These are phyloP conservation scores for Hyppa rectilinea DNA, from an alignment of 2,888 invertebrate species.

Conservation along the genomic window DNA sequence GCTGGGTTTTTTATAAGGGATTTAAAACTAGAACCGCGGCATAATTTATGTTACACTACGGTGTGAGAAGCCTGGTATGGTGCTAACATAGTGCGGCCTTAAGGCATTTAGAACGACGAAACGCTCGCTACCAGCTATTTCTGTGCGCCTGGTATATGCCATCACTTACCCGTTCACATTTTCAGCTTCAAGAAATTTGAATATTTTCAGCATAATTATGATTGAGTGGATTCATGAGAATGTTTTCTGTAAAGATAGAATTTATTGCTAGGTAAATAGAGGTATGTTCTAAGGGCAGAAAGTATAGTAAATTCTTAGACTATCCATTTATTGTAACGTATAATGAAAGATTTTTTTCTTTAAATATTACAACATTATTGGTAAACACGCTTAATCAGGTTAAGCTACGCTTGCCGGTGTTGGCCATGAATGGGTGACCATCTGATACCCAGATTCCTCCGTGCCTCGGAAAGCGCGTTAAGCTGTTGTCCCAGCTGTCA, in stretches of 20 bases:
- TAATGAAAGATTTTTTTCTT: background rate
- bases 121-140: constrained; percentile 56
- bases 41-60: constrained; percentile 7
- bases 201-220: constrained; percentile 29
- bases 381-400: no score
- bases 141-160: constrained; percentile 44
- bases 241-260: background rate
- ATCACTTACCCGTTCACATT: constrained; percentile 37
- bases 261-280: background rate
- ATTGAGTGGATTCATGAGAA: background rate
- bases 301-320: background rate
- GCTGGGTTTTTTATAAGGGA: no score
- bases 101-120: constrained; percentile 57
- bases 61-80: constrained; percentile 43
- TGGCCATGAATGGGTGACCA: no score
- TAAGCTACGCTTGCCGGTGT: no score
- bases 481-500: no score
- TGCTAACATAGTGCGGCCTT: constrained; percentile 53
- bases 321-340: background rate
- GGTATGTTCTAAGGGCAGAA: background rate
- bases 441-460: no score
- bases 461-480: no score
- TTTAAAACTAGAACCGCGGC: no score
- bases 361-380: background rate
- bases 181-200: constrained; percentile 16